Conservation (phyloP, 2,888 invertebrate species). For the Pammene fasciana region DNA sequence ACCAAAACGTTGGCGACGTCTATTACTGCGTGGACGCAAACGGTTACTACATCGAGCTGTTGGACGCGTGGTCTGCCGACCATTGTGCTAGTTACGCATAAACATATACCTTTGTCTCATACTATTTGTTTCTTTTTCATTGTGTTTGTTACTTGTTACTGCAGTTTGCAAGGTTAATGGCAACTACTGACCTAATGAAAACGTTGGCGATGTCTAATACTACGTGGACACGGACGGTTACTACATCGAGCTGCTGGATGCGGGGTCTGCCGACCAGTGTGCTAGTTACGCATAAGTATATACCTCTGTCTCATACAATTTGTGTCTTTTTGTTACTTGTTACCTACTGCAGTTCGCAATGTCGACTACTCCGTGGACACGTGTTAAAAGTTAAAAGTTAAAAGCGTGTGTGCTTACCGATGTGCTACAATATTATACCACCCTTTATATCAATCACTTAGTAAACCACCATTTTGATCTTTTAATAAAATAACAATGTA, state of each 20-base stretch:
- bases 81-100: slow-evolving; percentile 36
- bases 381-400: no score
- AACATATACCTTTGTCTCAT: background rate
- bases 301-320: no score
- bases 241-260: slow-evolving; percentile 41
- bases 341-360: no score
- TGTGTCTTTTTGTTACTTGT: no score
- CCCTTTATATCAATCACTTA: no score
- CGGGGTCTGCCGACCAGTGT: slow-evolving; percentile 33
- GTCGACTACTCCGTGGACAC: no score
- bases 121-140: no score
- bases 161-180: slow-evolving; percentile 56
- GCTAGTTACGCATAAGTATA: slow-evolving; percentile 32
- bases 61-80: slow-evolving; percentile 31
- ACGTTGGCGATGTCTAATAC: slow-evolving; percentile 76
- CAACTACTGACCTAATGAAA: slow-evolving; percentile 82
- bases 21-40: slow-evolving; percentile 85
- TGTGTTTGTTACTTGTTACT: no score
- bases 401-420: no score
- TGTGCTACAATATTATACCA: no score
- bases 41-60: slow-evolving; percentile 69
- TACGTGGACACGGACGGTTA: slow-evolving; percentile 86
- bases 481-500: background rate
- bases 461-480: background rate
- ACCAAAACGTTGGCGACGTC: slow-evolving; percentile 46